A percentile compares a stretch with the other conserved stretches of the same genome.
phyloP scores from a whole-genome alignment of 2,113 vertebrate genomes.

The Otocyon megalotis region DNA sequence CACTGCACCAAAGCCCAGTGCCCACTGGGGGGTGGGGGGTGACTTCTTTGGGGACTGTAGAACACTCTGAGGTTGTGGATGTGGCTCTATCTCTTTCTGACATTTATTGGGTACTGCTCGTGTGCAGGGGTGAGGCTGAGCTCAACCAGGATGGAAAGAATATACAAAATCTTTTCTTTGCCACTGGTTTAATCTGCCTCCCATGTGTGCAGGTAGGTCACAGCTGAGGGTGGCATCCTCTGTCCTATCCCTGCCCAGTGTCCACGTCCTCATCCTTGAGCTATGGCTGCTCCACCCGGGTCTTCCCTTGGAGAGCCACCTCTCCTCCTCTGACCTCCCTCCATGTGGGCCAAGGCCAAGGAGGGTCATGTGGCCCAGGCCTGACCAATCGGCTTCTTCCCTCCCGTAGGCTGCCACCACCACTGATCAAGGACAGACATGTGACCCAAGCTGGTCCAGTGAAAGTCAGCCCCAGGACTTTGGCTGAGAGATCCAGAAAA shows the following conservation, averaged over 20 bases:
- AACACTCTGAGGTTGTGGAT: neutral
- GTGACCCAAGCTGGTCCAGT: neutral
- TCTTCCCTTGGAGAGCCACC: neutral
- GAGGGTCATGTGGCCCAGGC: neutral
- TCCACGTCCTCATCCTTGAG: neutral
- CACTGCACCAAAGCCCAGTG: neutral
- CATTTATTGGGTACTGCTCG: neutral
- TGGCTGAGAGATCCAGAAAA: neutral
- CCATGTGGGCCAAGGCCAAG: neutral
- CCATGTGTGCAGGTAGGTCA: rapidly evolving
- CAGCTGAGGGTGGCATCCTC: neutral
- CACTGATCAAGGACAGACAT: neutral
- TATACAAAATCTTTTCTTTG: neutral
- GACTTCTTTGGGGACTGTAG: no score
- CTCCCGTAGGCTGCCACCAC: neutral
- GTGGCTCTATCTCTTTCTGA: neutral
- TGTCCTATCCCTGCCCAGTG: neutral
- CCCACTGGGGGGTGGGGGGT: neutral
- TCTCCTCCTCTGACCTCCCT: neutral
- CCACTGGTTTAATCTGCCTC: neutral
- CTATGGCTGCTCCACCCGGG: neutral
- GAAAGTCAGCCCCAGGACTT: neutral
- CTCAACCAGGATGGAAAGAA: neutral
- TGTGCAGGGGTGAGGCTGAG: neutral
- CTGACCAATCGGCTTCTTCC: neutral